Base-by-base conservation (phyloP, 2,113 vertebrate species). In the Chaetops frenatus region DNA sequence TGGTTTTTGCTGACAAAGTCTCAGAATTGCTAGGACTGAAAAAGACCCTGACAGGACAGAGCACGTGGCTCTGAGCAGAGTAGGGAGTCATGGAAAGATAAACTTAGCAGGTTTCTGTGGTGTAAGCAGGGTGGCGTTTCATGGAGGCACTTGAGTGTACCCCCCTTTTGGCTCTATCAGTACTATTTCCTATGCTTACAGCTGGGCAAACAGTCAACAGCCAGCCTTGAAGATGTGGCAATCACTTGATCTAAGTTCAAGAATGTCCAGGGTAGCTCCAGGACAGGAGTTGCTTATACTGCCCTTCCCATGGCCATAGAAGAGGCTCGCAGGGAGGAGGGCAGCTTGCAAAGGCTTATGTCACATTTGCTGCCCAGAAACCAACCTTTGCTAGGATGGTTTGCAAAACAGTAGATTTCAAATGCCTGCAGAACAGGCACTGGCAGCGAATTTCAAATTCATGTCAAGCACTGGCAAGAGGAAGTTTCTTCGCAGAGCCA, bases 401-500 rank as follows among this genome's bases (percentile, higher is more conserved):
- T 82, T 61, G 53, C n/a, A 50, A 60, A 86, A 27, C 12, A 21
- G 9, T 47, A 54, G 38, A 31, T 85, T 88, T 67, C 31, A 79
- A 53, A 72, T 1, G 2, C 27, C 29, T 65, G 40, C 48, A 72
- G 12, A 85, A 50, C 29, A 81, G n/a, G 25, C 29, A 12, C 25
- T 84, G 80, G 73, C 74, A 84, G 28, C 25, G 62, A 74, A 89
- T 92, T 96, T 76, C 47, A 58, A 87, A 94, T 95, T 84, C 81
- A 73, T 6, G 14, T 78, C 81, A 94, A 94, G 65, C 4, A 2
- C n/a, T 0, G 4, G 53, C 28, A 73, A 61, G 64, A 92, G 61
- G 50, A 97, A 95, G 57, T 73, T 82, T 40, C 29, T 90, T 92
- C 70, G 73, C 61, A 82, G 94, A 84, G 86, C 61, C 6, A 3